A percentile compares a stretch with the other conserved stretches of the same genome.
Conservation (phyloP, 2,113 vertebrate species). For the Plectropomus leopardus region DNA sequence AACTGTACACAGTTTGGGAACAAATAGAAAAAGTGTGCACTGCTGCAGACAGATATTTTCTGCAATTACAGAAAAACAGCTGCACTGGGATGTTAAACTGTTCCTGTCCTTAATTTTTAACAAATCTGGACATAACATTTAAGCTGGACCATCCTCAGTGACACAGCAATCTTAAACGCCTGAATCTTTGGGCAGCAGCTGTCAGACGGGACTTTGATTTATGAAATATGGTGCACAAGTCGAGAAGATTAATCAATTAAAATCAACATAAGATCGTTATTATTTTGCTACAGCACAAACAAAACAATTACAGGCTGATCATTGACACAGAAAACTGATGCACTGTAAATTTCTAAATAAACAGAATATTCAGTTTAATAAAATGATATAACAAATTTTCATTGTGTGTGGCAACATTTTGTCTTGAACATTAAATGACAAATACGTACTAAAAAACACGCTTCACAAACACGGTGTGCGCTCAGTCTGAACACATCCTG, state of each 20-base stretch:
- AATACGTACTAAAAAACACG: too few relatives aligned
- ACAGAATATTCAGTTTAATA: background rate
- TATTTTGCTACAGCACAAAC: background rate
- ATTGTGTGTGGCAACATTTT: background rate
- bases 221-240: background rate
- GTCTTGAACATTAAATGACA: background rate
- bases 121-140: background rate
- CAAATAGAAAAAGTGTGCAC: background rate
- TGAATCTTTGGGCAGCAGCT: background rate
- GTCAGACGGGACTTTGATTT: background rate
- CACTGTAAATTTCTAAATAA: background rate
- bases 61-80: background rate
- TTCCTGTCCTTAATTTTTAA: background rate
- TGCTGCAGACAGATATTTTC: background rate
- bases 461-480: too few relatives aligned
- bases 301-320: too few relatives aligned
- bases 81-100: background rate
- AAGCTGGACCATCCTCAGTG: background rate
- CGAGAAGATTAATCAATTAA: background rate
- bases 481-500: too few relatives aligned
- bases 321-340: background rate
- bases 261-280: background rate
- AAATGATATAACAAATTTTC: background rate
- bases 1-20: background rate
- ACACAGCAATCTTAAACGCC: background rate